Evolutionary conservation across 2,888 invertebrate species (phyloP), one percentile per base, ranked within the genome.

Genomic region (Spialia ferax): DNA sequence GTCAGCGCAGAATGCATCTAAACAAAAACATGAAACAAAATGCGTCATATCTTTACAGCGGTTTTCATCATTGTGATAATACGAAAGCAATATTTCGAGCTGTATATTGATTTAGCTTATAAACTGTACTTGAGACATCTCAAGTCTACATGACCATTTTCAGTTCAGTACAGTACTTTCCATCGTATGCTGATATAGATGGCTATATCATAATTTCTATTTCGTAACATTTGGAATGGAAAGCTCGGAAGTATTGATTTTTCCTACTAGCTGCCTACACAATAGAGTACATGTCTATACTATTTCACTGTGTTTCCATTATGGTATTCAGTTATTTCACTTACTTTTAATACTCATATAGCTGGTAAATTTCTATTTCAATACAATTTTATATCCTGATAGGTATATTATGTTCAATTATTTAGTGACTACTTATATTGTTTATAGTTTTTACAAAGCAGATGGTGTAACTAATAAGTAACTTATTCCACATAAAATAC

Each of bases 181-280:
- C 1, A 13, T 15, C 10, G 13, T 18, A 23, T 38, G 2, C 22
- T 6, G 6, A 22, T 11, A 22, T 38, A 5, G 7, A 18, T 38
- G 13, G 13, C 29, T 10, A 5, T 38, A 54, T 18, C 8, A 38
- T 18, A 62, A 10, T 61, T 61, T 45, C 55, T 61, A 61, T 67
- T 67, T 63, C 68, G 57, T 63, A 56, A 63, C 68, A 62, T 56
- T 57, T 22, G 23, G n/a, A 60, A 57, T 68, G 45, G 55, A 67
- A 67, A 55, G 67, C 67, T 48, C 32, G 20, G 20, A 73, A 85
- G 86, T 93, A 93, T 93, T 92, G 92, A 93, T 93, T 93, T 92
- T 91, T 88, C 77, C 74, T 72, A 76, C 81, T 83, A 80, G 79
- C 77, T 79, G 74, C 78, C 81, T 78, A 85, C 80, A 86, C 86